Conservation (phyloP, 2,113 vertebrate species). For the Dasyornis broadbenti region DNA sequence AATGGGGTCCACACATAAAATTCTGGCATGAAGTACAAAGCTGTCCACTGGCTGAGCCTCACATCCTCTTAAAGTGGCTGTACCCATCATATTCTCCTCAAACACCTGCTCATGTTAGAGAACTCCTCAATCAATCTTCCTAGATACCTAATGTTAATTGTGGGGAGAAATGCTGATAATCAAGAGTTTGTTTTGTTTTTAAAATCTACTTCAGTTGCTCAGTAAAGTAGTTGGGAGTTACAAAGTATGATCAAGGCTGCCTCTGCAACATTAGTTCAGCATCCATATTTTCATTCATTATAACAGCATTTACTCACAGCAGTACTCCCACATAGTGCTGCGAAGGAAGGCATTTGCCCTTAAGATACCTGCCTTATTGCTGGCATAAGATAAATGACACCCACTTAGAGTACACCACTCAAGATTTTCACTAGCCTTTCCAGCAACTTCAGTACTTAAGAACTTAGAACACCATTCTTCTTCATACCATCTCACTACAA, state of each 20-base stretch:
- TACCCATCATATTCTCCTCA: background rate
- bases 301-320: background rate
- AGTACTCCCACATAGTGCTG: background rate
- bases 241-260: background rate
- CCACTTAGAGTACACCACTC: background rate
- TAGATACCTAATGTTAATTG: background rate
- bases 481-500: background rate
- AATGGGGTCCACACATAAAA: background rate
- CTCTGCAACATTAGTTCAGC: background rate
- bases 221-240: background rate
- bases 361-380: background rate
- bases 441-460: background rate
- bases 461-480: background rate
- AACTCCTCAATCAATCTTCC: background rate
- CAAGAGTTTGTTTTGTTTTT: background rate
- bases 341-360: background rate
- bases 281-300: background rate
- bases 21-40: background rate
- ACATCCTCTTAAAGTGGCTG: background rate
- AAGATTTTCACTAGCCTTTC: background rate
- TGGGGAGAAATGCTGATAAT: background rate
- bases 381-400: background rate
- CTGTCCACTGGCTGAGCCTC: background rate
- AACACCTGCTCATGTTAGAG: background rate
- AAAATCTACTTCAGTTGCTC: background rate